Evolutionary conservation across 2,113 vertebrate species (phyloP).

Genomic region (Indicator maculatus): DNA sequence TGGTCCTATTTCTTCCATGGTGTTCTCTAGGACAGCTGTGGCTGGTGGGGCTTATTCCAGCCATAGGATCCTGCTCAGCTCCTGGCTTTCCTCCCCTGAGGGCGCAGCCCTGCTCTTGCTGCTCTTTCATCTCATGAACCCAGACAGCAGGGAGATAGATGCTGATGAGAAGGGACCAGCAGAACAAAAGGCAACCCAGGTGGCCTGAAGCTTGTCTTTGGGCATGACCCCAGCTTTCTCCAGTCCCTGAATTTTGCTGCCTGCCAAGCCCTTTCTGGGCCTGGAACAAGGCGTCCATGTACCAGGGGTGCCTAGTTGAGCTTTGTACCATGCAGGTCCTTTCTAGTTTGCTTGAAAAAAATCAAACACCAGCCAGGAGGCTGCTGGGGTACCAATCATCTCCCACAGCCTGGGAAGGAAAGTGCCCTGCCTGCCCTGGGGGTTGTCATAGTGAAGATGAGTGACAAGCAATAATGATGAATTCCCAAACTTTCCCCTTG

Average conservation of each 20-base stretch:
- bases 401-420: background rate
- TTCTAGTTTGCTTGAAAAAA: background rate
- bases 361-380: background rate
- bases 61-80: fast-evolving
- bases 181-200: background rate
- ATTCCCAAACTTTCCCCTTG: constrained; percentile 52
- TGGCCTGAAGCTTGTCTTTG: background rate
- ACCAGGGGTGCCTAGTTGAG: background rate
- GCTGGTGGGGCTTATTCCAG: background rate
- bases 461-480: constrained; percentile 35
- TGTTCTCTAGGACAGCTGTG: background rate
- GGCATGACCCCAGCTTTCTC: background rate
- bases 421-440: background rate
- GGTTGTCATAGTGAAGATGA: constrained; percentile 41
- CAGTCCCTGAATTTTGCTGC: background rate
- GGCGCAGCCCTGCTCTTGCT: background rate
- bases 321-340: background rate
- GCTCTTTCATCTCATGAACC: background rate
- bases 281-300: background rate
- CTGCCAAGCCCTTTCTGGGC: background rate
- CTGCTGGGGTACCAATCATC: background rate
- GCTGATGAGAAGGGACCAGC: background rate
- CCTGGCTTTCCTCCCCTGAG: background rate
- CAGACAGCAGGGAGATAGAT: background rate
- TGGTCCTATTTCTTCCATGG: background rate